These are phyloP conservation scores for Schlechtendalia chinensis DNA, from an alignment of 1,140 invertebrate genomes.

Conservation along the genomic window DNA sequence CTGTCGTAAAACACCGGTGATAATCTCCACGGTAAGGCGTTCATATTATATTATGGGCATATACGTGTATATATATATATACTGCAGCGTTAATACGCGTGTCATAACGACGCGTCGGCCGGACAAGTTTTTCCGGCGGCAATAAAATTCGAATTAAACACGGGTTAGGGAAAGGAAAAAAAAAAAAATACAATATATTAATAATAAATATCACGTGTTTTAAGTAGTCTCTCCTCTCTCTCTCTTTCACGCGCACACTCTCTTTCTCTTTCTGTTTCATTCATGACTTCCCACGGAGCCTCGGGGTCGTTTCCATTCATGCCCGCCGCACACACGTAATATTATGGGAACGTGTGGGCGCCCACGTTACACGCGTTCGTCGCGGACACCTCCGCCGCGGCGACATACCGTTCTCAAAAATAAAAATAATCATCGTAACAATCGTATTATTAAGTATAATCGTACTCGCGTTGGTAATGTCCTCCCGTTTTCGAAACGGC, in stretches of 20 bases:
- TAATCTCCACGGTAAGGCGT: neutral
- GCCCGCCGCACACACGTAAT: constrained; percentile 16
- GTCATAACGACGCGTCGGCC: constrained; percentile 1
- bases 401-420: constrained; percentile 17
- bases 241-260: too few relatives aligned
- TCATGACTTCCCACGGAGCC: constrained; percentile 48
- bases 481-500: too few relatives aligned
- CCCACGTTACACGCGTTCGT: constrained; percentile 20
- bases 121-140: constrained; percentile 34
- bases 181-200: constrained; percentile 6
- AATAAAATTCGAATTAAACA: constrained; percentile 45
- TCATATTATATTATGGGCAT: neutral
- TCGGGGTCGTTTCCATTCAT: constrained; percentile 49
- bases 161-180: constrained; percentile 5
- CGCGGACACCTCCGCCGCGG: neutral
- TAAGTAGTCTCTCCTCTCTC: neutral
- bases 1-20: neutral
- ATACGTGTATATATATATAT: neutral
- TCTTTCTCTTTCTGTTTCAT: neutral
- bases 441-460: neutral
- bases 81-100: neutral
- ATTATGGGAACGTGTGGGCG: constrained; percentile 10
- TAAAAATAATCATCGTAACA: constrained; percentile 10
- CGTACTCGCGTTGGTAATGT: too few relatives aligned
- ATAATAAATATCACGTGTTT: constrained; percentile 35